phyloP scores from a whole-genome alignment of 2,888 invertebrate genomes.

The Omphaloscelis lunosa region DNA sequence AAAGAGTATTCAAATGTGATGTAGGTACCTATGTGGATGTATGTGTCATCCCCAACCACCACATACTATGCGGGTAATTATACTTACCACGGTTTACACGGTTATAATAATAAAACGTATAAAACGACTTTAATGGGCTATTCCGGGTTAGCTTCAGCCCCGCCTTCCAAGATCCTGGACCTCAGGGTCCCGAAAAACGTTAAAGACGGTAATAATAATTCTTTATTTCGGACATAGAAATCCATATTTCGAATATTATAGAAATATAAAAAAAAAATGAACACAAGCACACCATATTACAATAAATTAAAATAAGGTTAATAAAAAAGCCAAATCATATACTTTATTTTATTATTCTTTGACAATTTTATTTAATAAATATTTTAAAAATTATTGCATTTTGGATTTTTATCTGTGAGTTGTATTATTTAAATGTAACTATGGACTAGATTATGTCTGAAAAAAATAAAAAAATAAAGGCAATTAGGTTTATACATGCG shows the following conservation, averaged over 20 bases:
- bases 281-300: neutral
- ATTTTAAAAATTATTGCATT: no score
- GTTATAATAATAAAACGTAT: neutral
- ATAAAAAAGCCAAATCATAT: neutral
- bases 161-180: neutral
- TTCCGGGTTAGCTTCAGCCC: neutral
- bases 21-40: constrained; percentile 1
- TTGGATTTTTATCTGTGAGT: no score
- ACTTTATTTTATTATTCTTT: no score
- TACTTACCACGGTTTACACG: neutral
- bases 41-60: constrained; percentile 5
- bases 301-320: neutral
- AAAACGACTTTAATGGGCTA: neutral
- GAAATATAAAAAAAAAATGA: neutral
- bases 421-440: no score
- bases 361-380: no score
- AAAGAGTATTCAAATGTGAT: constrained; percentile 46
- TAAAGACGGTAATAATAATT: neutral
- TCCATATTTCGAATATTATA: neutral
- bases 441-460: no score
- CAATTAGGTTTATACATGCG: neutral
- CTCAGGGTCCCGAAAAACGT: no score
- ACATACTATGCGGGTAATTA: neutral
- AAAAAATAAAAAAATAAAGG: no score
- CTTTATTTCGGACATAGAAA: neutral